Percentiles rank a stretch among this genome's conserved stretches.
Conservation (phyloP, 2,113 vertebrate species). For the Cyphotilapia sp. region DNA sequence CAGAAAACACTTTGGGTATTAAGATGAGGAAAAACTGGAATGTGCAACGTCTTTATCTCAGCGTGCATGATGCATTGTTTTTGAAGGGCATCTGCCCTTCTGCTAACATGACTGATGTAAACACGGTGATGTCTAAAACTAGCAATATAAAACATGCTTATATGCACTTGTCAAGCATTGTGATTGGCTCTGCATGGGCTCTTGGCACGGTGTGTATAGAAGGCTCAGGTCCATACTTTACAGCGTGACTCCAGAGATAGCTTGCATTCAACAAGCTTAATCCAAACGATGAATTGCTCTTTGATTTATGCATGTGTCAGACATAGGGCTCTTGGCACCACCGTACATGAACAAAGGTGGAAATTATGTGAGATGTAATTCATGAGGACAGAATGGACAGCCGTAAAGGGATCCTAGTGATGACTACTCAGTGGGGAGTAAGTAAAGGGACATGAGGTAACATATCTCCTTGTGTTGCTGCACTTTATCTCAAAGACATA, state of each 20-base stretch:
- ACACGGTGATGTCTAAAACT: slow-evolving; percentile 17
- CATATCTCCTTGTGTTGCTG: slow-evolving; percentile 8
- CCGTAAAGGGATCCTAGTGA: slow-evolving; percentile 47
- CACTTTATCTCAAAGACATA: slow-evolving; percentile 15
- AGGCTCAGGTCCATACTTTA: slow-evolving; percentile 11
- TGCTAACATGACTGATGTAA: slow-evolving; percentile 22
- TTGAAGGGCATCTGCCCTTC: slow-evolving; percentile 24
- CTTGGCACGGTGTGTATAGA: neutral
- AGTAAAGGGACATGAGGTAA: slow-evolving; percentile 36
- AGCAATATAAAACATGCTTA: slow-evolving; percentile 25
- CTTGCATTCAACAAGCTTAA: slow-evolving; percentile 28
- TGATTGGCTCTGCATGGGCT: slow-evolving; percentile 1
- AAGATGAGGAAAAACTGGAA: neutral
- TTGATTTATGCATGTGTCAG: slow-evolving; percentile 51
- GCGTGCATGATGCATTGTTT: neutral
- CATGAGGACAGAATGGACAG: slow-evolving; percentile 44
- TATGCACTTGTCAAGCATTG: neutral
- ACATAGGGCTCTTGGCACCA: slow-evolving; percentile 17
- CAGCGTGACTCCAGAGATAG: neutral
- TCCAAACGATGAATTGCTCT: slow-evolving; percentile 21
- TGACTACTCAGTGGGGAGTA: slow-evolving; percentile 26
- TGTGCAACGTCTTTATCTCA: neutral
- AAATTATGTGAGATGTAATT: slow-evolving; percentile 53
- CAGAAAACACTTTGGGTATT: neutral
- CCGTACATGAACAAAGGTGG: slow-evolving; percentile 42